Conservation (phyloP, 2,888 invertebrate species). For the Subacronicta megacephala region DNA sequence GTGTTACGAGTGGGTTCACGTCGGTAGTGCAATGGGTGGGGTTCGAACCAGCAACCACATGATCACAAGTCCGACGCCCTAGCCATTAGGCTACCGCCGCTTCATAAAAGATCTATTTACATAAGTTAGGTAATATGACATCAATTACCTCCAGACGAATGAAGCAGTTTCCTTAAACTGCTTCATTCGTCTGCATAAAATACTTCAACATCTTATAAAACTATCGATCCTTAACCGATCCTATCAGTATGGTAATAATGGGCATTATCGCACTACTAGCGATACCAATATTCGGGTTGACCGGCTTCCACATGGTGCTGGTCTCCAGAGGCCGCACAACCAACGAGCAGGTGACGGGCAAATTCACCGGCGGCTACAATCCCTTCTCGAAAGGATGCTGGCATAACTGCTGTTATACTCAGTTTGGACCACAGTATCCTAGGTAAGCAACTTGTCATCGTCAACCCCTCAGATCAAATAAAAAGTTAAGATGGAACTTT, state of each 20-base stretch:
- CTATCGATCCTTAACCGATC: slow-evolving; percentile 59
- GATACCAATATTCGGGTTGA: slow-evolving; percentile 99
- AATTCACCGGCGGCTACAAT: slow-evolving; percentile 99
- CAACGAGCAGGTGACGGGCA: slow-evolving; percentile 99
- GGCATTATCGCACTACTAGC: slow-evolving; percentile 96
- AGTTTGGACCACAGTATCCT: slow-evolving; percentile 99
- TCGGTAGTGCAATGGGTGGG: no score
- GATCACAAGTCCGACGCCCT: no score
- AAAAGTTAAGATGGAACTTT: no score
- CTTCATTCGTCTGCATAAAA: no score
- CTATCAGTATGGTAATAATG: slow-evolving; percentile 95
- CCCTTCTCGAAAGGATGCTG: slow-evolving; percentile 99
- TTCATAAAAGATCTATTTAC: no score
- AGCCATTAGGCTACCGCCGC: no score
- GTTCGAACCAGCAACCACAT: no score
- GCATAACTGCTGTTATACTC: slow-evolving; percentile 97
- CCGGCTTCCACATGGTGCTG: slow-evolving; percentile 99
- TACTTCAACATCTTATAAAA: neutral
- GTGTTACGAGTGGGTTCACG: no score
- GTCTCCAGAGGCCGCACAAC: slow-evolving; percentile 99
- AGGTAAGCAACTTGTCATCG: slow-evolving; percentile 94
- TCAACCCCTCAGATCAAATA: no score
- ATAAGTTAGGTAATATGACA: no score
- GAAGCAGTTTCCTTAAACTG: no score
- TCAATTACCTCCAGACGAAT: no score